Evolutionary conservation across 2,113 vertebrate genomes (phyloP), one percentile per base, ranked within the genome.

Genomic region (Orthonyx spaldingii): DNA sequence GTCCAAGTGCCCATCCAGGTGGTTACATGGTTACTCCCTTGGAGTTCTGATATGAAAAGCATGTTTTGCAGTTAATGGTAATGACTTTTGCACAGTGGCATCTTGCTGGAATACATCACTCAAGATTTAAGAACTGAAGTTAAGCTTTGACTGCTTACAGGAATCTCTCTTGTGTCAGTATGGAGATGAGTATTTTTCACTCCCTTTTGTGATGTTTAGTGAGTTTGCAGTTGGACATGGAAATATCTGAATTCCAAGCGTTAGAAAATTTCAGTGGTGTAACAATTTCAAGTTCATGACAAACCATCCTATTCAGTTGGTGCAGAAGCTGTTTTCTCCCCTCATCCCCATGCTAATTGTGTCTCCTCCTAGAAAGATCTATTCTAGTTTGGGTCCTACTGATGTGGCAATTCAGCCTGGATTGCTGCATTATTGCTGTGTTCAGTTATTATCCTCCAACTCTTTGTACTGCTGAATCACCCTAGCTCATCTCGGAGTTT

Each of bases 381-480:
- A 0, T 70, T 71, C 15, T 46, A 12, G 8, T 70, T 59, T 78
- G 37, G 30, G 65, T 87, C 57, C n/a, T 53, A 53, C 61, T 55
- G 37, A 85, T n/a, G n/a, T 65, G 49, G 53, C 19, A 64, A 3
- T 91, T 89, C 9, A 57, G 55, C 16, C 16, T 89, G 56, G 64
- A 35, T 71, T 93, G 69, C 64, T 92, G 86, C 60, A 22, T 77
- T 90, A 23, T 63, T 63, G 7, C 77, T 66, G 13, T 16, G 9
- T 70, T 89, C 44, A 7, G 30, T 49, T 84, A 7, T 53, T 88
- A 52, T 70, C 21, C 27, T 90, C 49, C 79, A 33, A 22, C 74
- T 85, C 41, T 20, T 74, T 59, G 47, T 84, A 17, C 56, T 95
- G 95, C 96, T 96, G 95, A 97, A 84, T 96, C 96, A 95, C 89